A percentile compares a stretch with the other conserved stretches of the same genome.
phyloP scores from a whole-genome alignment of 2,113 vertebrate species.

The Barbus barbus region DNA sequence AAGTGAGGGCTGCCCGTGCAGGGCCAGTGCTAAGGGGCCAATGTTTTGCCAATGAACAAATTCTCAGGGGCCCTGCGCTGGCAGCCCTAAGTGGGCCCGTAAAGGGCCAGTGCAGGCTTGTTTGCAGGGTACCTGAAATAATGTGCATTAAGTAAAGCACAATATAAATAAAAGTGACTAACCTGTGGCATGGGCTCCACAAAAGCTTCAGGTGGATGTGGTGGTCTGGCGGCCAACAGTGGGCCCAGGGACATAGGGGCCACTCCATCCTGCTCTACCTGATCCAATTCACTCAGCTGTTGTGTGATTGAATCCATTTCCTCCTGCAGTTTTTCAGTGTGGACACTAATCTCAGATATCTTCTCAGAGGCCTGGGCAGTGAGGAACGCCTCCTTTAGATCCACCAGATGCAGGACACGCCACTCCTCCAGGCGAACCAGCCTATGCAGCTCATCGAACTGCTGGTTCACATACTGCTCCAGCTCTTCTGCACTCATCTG shows the following conservation, averaged over 20 bases:
- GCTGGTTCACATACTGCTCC: slow-evolving; percentile 78
- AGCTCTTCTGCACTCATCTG: slow-evolving; percentile 77
- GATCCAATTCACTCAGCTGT: slow-evolving; percentile 77
- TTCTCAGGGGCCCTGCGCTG: no score
- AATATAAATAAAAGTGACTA: slow-evolving; percentile 39
- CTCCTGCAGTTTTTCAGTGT: slow-evolving; percentile 80
- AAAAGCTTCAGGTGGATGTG: slow-evolving; percentile 4
- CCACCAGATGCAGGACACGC: slow-evolving; percentile 77
- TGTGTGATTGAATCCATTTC: slow-evolving; percentile 85
- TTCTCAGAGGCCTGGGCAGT: slow-evolving; percentile 80
- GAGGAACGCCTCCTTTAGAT: slow-evolving; percentile 81
- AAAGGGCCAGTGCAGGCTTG: no score
- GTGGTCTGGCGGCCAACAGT: slow-evolving; percentile 20
- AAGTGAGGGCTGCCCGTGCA: no score
- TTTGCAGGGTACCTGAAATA: neutral
- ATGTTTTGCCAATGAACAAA: no score
- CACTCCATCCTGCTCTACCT: slow-evolving; percentile 71
- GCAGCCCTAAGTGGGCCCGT: no score
- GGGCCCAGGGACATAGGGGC: slow-evolving; percentile 38
- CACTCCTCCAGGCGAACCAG: slow-evolving; percentile 80
- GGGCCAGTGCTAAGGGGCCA: no score
- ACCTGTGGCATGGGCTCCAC: slow-evolving; percentile 58
- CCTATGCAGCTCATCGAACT: slow-evolving; percentile 81
- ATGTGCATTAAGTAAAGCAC: no score
- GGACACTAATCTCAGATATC: slow-evolving; percentile 78